phyloP scores from a whole-genome alignment of 1,140 invertebrate genomes.

The Ceratosolen solmsi region DNA sequence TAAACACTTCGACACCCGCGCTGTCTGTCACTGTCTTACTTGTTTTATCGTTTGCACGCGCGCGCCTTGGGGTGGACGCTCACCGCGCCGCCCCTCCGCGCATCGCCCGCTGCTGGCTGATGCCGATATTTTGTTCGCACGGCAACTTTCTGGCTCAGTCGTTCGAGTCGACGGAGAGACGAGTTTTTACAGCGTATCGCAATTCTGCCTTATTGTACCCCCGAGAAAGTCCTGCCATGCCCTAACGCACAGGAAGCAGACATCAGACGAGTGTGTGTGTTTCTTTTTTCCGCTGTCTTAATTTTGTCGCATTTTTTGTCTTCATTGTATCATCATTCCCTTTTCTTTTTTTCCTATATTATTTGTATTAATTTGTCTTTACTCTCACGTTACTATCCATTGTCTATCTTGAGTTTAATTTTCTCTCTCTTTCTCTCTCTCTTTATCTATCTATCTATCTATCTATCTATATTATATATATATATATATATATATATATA shows the following conservation, averaged over 20 bases:
- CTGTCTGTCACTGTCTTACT: neutral
- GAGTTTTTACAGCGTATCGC: conserved; percentile 50
- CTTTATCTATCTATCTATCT: neutral
- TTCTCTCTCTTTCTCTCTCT: neutral
- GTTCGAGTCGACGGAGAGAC: conserved; percentile 61
- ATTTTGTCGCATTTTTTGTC: neutral
- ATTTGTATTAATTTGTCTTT: neutral
- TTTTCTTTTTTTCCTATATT: neutral
- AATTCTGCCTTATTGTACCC: neutral
- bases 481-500: no score
- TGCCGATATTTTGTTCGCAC: neutral
- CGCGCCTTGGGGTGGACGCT: conserved; percentile 26
- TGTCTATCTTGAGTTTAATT: neutral
- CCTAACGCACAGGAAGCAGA: conserved; percentile 56
- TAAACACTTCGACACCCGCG: neutral
- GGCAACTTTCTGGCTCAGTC: conserved; percentile 62
- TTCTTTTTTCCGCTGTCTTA: conserved; percentile 54
- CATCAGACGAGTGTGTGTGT: conserved; percentile 54
- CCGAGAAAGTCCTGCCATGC: conserved; percentile 61
- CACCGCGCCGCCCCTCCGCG: conserved; percentile 62
- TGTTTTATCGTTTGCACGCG: neutral
- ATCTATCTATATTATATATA: neutral
- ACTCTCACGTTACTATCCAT: neutral
- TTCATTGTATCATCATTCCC: neutral
- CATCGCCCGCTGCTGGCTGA: conserved; percentile 47